Evolutionary conservation across 2,113 vertebrate genomes (phyloP).

Genomic region (Erpornis zantholeuca): DNA sequence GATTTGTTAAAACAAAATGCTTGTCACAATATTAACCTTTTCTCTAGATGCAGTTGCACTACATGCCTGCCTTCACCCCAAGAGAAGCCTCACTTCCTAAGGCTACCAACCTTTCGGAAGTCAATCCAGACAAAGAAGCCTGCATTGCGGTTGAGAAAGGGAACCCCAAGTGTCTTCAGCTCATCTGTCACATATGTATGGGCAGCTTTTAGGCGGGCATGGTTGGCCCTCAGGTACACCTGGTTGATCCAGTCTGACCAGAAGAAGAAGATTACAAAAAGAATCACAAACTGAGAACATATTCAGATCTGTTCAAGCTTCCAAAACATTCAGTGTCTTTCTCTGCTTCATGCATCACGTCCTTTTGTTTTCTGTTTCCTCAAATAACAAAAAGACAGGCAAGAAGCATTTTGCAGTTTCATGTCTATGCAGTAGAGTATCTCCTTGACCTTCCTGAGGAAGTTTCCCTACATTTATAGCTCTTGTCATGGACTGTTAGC

Average conservation of each 20-base stretch:
- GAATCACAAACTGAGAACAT: neutral
- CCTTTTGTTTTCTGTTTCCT: neutral
- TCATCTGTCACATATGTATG: conserved; percentile 82
- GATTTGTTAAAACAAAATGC: neutral
- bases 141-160: conserved; percentile 82
- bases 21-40: neutral
- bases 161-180: conserved; percentile 81
- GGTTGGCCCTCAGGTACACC: conserved; percentile 86
- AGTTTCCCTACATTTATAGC: neutral
- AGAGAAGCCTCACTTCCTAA: neutral
- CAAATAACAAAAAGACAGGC: neutral
- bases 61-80: neutral
- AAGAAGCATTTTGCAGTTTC: neutral
- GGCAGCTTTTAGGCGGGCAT: conserved; percentile 81
- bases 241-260: conserved; percentile 87
- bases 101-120: conserved; percentile 84
- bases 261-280: neutral
- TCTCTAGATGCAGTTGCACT: neutral
- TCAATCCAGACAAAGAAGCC: conserved; percentile 92
- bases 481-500: neutral
- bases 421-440: neutral
- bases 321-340: neutral
- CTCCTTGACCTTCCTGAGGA: neutral
- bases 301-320: neutral
- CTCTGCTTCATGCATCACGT: neutral